Evolutionary conservation across 2,113 vertebrate species (phyloP), one percentile per base, ranked within the genome.

Genomic region (Sorex fumeus): DNA sequence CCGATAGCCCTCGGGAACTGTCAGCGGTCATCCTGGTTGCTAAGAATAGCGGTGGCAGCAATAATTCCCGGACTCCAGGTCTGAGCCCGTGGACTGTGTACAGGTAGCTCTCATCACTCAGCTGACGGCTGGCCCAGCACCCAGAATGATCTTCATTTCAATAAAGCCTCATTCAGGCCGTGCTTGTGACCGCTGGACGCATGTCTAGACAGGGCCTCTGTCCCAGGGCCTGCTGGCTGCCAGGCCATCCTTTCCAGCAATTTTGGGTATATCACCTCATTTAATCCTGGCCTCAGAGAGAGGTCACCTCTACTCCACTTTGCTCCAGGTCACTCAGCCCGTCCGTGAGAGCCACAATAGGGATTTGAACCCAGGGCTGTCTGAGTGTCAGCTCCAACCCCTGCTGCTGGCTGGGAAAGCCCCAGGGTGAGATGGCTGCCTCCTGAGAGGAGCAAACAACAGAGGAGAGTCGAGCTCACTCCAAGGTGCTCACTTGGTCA

Each of bases 61-160:
- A 40, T 84, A 30, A 64, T 74, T 80, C 50, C 62, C 72, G 36
- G 93, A 45, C 66, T 64, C 34, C 40, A 43, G 34, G 30, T 60
- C 76, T 69, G 45, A 69, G 88, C 69, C 90, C 89, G 34, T 43
- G n/a, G 36, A 32, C 57, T 71, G 78, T 78, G 34, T 62, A 28
- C 2, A 34, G 67, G 27, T 45, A 69, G 45, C 36, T 74, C 84
- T 40, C 57, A 43, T 67, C 53, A 30, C 30, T 74, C 50, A 72
- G 10, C 66, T 19, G n/a, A 45, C 23, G 60, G 71, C 83, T 90
- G 92, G 70, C 50, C 34, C 5, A 6, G 60, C 30, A 82, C 50
- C 40, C 32, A 69, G 50, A 77, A 53, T 79, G 53, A n/a, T 60
- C 19, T 60, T 64, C 28, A 62, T 45, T n/a, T 67, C 9, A 6